Conservation (phyloP, 2,797 vertebrate species). For the Triplophysa yarkandensis region DNA sequence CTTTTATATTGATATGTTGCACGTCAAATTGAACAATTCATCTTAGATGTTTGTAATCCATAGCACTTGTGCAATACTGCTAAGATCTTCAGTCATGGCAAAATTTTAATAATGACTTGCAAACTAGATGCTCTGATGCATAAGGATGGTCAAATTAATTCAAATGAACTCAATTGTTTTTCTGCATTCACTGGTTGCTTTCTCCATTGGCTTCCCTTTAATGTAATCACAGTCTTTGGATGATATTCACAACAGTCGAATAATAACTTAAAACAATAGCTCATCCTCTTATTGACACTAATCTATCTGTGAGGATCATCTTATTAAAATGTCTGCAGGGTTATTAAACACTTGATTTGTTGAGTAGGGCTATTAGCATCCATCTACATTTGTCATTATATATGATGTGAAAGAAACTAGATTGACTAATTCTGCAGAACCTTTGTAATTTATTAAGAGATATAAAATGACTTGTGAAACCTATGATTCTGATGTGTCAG, state of each 20-base stretch:
- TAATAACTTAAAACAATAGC: slow-evolving; percentile 35
- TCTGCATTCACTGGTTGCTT: slow-evolving; percentile 1
- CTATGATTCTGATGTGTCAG: slow-evolving; percentile 2
- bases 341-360: slow-evolving; percentile 3
- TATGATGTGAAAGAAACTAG: slow-evolving; percentile 3
- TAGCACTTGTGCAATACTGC: slow-evolving; percentile 23
- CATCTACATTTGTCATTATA: slow-evolving; percentile 7
- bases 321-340: slow-evolving; percentile 8
- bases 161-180: slow-evolving; percentile 32
- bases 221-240: slow-evolving; percentile 22
- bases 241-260: slow-evolving; percentile 23
- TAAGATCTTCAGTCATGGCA: slow-evolving; percentile 22
- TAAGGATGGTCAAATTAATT: slow-evolving; percentile 28
- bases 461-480: slow-evolving; percentile 11
- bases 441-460: slow-evolving; percentile 19
- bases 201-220: slow-evolving; percentile 8
- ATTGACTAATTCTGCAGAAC: slow-evolving; percentile 19
- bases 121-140: slow-evolving; percentile 32
- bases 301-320: slow-evolving; percentile 1
- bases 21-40: slow-evolving; percentile 31
- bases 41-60: not conserved
- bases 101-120: slow-evolving; percentile 36
- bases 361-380: not conserved
- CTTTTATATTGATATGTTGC: slow-evolving; percentile 45
- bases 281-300: slow-evolving; percentile 23